phyloP scores from a whole-genome alignment of 2,888 invertebrate genomes.

The Embidobia sp. region DNA sequence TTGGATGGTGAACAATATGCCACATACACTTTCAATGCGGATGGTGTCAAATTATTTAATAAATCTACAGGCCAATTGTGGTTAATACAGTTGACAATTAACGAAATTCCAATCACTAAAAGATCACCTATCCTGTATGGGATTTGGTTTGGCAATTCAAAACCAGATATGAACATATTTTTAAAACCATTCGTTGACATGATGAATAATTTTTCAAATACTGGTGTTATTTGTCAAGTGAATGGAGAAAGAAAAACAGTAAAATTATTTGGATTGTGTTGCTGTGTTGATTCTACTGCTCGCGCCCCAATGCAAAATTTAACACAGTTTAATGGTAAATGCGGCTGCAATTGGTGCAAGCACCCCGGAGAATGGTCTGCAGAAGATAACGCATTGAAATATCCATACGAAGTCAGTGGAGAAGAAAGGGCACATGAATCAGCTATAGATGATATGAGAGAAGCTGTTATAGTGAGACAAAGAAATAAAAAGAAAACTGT shows the following conservation, averaged over 20 bases:
- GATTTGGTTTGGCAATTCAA: constrained; percentile 56
- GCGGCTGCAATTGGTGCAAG: constrained; percentile 56
- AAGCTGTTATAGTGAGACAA: constrained; percentile 1
- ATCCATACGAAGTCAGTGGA: constrained; percentile 6
- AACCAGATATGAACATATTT: constrained; percentile 45
- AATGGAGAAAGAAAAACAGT: constrained; percentile 7
- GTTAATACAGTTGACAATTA: constrained; percentile 57
- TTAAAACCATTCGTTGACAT: constrained; percentile 44
- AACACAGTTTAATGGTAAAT: constrained; percentile 44
- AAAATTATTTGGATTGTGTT: constrained; percentile 30
- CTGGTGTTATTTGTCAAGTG: constrained; percentile 27
- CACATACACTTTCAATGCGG: constrained; percentile 44
- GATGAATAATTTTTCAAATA: constrained; percentile 34
- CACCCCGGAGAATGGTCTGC: constrained; percentile 30
- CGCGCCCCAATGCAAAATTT: constrained; percentile 29
- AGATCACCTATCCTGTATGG: constrained; percentile 40
- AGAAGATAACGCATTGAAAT: constrained; percentile 7
- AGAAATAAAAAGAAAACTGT: constrained; percentile 2
- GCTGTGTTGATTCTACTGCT: constrained; percentile 52
- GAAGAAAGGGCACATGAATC: not conserved
- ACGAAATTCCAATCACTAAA: constrained; percentile 50
- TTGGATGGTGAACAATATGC: constrained; percentile 25
- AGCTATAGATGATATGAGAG: not conserved
- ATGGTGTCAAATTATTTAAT: constrained; percentile 50
- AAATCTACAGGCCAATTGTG: constrained; percentile 39